Conservation (phyloP, 1,140 invertebrate genomes). For the Wasmannia auropunctata region DNA sequence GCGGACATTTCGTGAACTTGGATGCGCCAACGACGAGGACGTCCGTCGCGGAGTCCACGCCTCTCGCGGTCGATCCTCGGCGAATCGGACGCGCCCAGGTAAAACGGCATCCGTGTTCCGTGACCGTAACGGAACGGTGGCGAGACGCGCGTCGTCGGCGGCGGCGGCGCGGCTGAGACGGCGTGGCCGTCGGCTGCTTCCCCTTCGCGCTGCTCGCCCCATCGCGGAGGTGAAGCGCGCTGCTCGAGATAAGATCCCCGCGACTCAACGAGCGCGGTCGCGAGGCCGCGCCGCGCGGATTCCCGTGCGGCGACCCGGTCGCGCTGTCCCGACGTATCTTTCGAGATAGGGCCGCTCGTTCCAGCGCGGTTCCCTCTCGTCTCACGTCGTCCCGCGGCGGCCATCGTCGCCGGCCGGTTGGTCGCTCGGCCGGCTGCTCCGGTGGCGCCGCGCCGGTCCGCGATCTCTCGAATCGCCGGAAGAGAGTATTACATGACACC, state of each 20-base stretch:
- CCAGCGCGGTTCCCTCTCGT: background rate
- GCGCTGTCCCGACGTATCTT: slow-evolving; percentile 53
- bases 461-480: slow-evolving; percentile 56
- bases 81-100: background rate
- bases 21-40: background rate
- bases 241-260: background rate
- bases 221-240: background rate
- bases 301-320: background rate
- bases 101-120: background rate
- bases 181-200: background rate
- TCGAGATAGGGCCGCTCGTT: slow-evolving; percentile 18
- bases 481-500: background rate
- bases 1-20: background rate
- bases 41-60: background rate
- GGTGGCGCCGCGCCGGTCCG: slow-evolving; percentile 47
- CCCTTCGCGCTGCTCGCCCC: too few relatives aligned
- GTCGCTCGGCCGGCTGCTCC: slow-evolving; percentile 19
- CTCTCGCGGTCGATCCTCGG: background rate
- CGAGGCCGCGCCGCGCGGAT: background rate
- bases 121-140: background rate
- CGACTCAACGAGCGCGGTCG: background rate
- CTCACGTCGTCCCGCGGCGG: background rate
- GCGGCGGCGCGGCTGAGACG: background rate
- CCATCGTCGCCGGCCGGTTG: slow-evolving; percentile 70
- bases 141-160: too few relatives aligned